Evolutionary conservation across 2,888 invertebrate species (phyloP).

Genomic region (Brachypalpus laphriformis): DNA sequence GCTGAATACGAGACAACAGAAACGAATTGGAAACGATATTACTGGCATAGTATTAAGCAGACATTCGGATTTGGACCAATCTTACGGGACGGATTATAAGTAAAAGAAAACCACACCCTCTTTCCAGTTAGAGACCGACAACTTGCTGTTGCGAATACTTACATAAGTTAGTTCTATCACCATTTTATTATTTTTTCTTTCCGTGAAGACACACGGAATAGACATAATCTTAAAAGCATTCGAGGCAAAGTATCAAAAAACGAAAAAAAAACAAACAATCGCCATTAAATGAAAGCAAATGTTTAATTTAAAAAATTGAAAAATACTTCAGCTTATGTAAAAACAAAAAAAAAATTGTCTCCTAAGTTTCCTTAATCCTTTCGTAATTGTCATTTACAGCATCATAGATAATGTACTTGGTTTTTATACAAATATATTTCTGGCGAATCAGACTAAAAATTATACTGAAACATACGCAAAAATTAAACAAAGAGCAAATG

Average conservation of each 20-base stretch:
- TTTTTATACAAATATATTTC: background rate
- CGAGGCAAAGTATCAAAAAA: constrained; percentile 29
- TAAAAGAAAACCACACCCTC: background rate
- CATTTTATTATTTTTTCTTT: constrained; percentile 2
- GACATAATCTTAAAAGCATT: constrained; percentile 41
- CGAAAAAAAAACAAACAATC: background rate
- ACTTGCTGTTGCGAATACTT: constrained; percentile 34
- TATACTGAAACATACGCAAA: background rate
- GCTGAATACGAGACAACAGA: constrained; percentile 90
- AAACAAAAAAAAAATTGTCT: background rate
- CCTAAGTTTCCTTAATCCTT: constrained; percentile 11
- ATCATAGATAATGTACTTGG: constrained; percentile 10
- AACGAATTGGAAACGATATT: constrained; percentile 96
- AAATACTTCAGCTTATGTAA: background rate
- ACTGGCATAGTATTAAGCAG: constrained; percentile 95
- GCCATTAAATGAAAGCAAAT: background rate
- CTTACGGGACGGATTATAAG: constrained; percentile 66
- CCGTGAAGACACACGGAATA: background rate
- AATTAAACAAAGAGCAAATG: background rate
- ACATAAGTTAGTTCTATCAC: constrained; percentile 20
- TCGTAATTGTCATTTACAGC: background rate
- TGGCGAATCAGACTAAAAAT: constrained; percentile 15
- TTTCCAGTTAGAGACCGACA: constrained; percentile 48
- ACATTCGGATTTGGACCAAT: constrained; percentile 81
- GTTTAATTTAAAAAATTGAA: background rate